Conservation (phyloP, 1,140 invertebrate species). For the Mizuhopecten yessoensis region DNA sequence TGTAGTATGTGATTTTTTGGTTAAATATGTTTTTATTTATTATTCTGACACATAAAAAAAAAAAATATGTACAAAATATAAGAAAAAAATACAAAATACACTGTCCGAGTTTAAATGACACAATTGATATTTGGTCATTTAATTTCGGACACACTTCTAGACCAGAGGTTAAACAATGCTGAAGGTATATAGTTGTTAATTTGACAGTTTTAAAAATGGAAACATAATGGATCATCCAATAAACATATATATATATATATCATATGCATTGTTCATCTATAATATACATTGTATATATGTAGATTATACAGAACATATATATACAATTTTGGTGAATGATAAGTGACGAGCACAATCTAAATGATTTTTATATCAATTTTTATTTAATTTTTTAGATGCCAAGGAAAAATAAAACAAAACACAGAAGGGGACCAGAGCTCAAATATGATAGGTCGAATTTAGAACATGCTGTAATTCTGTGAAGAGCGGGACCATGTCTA, state of each 20-base stretch:
- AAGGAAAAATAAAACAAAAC: not conserved
- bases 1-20: too few species aligned
- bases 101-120: slow-evolving; percentile 7
- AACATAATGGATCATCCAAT: too few species aligned
- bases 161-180: not conserved
- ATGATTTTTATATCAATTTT: not conserved
- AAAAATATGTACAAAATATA: not conserved
- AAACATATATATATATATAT: too few species aligned
- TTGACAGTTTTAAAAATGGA: too few species aligned
- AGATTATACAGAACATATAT: too few species aligned
- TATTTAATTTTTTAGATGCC: not conserved
- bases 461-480: not conserved
- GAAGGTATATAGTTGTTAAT: too few species aligned
- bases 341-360: too few species aligned
- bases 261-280: too few species aligned
- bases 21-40: not conserved
- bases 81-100: not conserved
- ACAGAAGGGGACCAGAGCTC: not conserved
- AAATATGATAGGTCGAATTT: not conserved
- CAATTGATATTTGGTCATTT: not conserved
- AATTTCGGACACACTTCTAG: not conserved
- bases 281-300: too few species aligned
- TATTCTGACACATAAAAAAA: not conserved
- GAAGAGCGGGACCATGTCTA: not conserved
- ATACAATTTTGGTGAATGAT: too few species aligned